Base-by-base conservation (phyloP, 35 echinoderm and acorn worm species). In the Apostichopus japonicus region DNA sequence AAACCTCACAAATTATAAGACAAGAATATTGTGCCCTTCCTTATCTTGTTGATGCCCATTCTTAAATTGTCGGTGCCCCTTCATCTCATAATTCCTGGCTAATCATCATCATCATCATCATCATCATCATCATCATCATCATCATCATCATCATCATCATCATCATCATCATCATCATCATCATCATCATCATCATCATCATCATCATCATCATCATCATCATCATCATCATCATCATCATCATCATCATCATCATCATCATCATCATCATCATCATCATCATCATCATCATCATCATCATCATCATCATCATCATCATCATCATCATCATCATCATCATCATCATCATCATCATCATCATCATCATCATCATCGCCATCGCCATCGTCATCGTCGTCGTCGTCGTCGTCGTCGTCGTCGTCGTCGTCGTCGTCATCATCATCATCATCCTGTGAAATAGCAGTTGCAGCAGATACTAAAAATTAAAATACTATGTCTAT, bases 151-250 rank as follows among this genome's bases (percentile, higher is more conserved):
- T 2, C 83, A 56, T 86, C 83, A 4, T 86, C 83, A 86, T 5
- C 83, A 86, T 86, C 83, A 27, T 86, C 83, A 86, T 53, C 55
- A 86, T 53, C 83, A 55, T 86, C 83, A 86, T 86, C 83, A 55
- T 86, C 83, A 52, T 86, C 83, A 55, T 86, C 83, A 55, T 53
- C 83, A 55, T 53, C 83, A 86, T 86, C 83, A 86, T 55, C 83
- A 55, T 86, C 54, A 86, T 53, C 83, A 86, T 53, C 23, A 52
- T 86, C 83, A 86, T 86, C 83, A 86, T 86, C 83, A 52, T 86
- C 83, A 86, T 86, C 83, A 86, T 54, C 83, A 86, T 54, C 56
- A 86, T 86, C 83, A 86, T 61, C 83, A 55, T 86, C 83, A 61
- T 86, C 83, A 55, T 54, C 83, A 55, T 54, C 83, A 61, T 86